Evolutionary conservation across 1,140 invertebrate genomes (phyloP), one percentile per base, ranked within the genome.

Genomic region (Sycophila sp.): DNA sequence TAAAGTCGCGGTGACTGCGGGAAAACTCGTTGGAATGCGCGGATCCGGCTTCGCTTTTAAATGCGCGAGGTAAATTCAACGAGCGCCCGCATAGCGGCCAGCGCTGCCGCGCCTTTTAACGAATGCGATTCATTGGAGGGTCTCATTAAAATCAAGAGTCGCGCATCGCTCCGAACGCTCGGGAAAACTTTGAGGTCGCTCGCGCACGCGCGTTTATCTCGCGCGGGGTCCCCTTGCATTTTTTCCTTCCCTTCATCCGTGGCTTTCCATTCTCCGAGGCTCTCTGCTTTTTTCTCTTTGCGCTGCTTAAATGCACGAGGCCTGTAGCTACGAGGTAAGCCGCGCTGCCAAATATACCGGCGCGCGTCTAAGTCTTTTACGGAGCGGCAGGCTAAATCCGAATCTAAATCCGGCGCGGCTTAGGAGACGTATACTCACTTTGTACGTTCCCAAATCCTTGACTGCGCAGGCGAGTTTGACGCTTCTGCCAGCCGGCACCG

Each of bases 381-480:
- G 17, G 26, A 15, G 26, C 26, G 15, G n/a, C n/a, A 30, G 26
- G 8, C 1, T 24, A 6, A 60, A 47, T 45, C 13, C 15, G n/a
- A 30, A 30, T 60, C 40, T 36, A 64, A 64, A 64, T 64, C 45
- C 36, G 11, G 4, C 1, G 1, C 17, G 15, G 24, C 2, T 13
- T n/a, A 24, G 17, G 4, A 13, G 40, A 63, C 1, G 22, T 55
- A 45, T 73, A 76, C 83, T 80, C 86, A 94, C 93, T 90, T 94
- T 94, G 79, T 92, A 95, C 1, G 91, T 90, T 70, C 94, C 94
- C 17, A 96, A 89, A 85, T 96, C 94, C 83, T 95, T 95, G 56
- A 97, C 94, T 6, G 93, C 93, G 83, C 95, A 97, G 4, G 94
- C 92, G 73, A 97, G 89, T 80, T 94, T 94, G 22, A 96, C 94